Base-by-base conservation (phyloP, 2,888 invertebrate species). In the Sinodicranocentrus sp. region DNA sequence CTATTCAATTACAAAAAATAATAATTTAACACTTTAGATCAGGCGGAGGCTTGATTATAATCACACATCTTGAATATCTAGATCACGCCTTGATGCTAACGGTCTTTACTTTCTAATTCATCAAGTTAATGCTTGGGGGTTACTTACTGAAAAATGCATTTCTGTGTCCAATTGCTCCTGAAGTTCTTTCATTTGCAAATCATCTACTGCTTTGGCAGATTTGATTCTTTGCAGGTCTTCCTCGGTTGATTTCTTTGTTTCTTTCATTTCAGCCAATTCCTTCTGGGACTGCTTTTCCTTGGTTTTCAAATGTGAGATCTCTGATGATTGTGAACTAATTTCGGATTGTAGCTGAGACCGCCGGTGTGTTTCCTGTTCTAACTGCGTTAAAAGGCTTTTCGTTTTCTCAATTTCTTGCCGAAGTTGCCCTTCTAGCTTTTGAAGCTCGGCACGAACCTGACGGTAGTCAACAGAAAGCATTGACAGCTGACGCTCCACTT, bases 121-220 rank as follows among this genome's bases (percentile, higher is more conserved):
- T n/a, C n/a, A n/a, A n/a, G n/a, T n/a, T n/a, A n/a, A n/a, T n/a
- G n/a, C n/a, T n/a, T n/a, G n/a, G 17, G 21, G 1, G 17, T 6
- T 57, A 90, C 91, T 91, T 90, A 94, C 94, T 89, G 97, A 95
- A 92, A 98, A 98, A 91, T 97, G 97, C 91, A 97, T 97, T 91
- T 99, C 98, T 44, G 96, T 96, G 91, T 98, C 98, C 75, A 98
- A 91, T 90, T 98, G 98, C 88, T 98, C 97, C 89, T 98, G 96
- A 43, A 98, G 92, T 91, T 99, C 98, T 90, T 97, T 97, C 92
- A 96, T 95, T 89, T 94, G 94, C 54, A 94, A 90, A 85, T 94
- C 93, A 89, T 94, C 94, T 33, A 94, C 93, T 75, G 94, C 93
- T 76, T 93, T 92, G 78, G 93, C 92, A 88, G 94, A 93, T 90